These are phyloP conservation scores for Micrastur ruficollis DNA, from an alignment of 2,797 vertebrate genomes.

Conservation along the genomic window DNA sequence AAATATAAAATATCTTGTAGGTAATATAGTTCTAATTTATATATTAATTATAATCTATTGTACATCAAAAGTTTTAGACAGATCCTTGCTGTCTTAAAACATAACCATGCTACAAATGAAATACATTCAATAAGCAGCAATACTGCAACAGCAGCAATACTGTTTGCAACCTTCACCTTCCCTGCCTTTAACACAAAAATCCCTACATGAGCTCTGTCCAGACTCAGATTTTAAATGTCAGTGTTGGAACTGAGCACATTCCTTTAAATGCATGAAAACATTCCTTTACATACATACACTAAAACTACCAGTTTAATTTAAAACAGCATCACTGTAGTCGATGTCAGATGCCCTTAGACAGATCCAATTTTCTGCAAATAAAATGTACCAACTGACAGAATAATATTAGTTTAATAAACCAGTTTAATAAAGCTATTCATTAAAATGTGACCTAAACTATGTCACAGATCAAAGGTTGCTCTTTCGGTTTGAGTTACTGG, in stretches of 20 bases:
- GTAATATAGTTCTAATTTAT: not conserved
- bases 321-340: constrained; percentile 4
- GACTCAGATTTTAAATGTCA: not conserved
- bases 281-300: constrained; percentile 14
- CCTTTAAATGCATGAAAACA: constrained; percentile 19
- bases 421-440: constrained; percentile 62
- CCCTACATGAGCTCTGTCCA: not conserved
- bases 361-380: constrained; percentile 62
- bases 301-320: constrained; percentile 31
- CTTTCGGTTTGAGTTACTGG: constrained; percentile 42
- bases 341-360: constrained; percentile 37
- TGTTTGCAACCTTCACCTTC: not conserved
- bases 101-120: not conserved
- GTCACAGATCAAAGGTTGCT: constrained; percentile 46
- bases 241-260: not conserved
- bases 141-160: not conserved
- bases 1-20: not conserved
- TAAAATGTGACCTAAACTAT: constrained; percentile 51
- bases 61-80: not conserved
- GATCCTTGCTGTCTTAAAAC: not conserved
- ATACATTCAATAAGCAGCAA: not conserved
- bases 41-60: not conserved
- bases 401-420: constrained; percentile 66
- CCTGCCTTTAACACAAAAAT: not conserved
- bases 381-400: constrained; percentile 52